Evolutionary conservation across 2,113 vertebrate species (phyloP).

Genomic region (Mungos mungo): DNA sequence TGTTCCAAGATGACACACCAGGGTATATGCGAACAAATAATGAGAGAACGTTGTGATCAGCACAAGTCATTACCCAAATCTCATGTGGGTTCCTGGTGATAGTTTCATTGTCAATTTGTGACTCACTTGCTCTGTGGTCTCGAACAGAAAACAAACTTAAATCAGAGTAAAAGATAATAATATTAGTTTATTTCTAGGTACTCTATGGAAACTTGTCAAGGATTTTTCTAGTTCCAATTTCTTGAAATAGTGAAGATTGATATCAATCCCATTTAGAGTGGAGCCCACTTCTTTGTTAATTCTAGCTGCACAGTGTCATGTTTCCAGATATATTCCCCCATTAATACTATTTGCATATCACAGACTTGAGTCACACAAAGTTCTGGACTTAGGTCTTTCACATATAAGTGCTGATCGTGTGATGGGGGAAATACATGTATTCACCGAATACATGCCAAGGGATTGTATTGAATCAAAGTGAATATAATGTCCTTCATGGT

Average conservation of each 20-base stretch:
- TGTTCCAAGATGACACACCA: constrained; percentile 64
- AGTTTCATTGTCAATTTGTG: constrained; percentile 27
- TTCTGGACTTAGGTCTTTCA: background rate
- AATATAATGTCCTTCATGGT: background rate
- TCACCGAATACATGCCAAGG: background rate
- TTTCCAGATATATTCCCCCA: background rate
- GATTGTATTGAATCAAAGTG: background rate
- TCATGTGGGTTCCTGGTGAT: constrained; percentile 24
- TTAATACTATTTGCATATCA: background rate
- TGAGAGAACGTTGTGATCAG: constrained; percentile 59
- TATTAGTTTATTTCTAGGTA: background rate
- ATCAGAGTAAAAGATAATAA: constrained; percentile 17
- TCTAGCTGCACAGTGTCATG: background rate
- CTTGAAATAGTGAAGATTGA: background rate
- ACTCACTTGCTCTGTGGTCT: background rate
- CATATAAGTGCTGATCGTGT: background rate
- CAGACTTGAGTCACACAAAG: background rate
- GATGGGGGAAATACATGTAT: background rate
- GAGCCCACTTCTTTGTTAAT: background rate
- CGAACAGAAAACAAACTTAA: constrained; percentile 44
- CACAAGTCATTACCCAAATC: constrained; percentile 54
- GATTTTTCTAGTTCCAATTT: background rate
- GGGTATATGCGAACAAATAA: constrained; percentile 70
- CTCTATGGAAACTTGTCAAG: background rate
- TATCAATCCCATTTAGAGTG: background rate